Conservation (phyloP, 2,113 vertebrate species). For the Pelusios castaneus region DNA sequence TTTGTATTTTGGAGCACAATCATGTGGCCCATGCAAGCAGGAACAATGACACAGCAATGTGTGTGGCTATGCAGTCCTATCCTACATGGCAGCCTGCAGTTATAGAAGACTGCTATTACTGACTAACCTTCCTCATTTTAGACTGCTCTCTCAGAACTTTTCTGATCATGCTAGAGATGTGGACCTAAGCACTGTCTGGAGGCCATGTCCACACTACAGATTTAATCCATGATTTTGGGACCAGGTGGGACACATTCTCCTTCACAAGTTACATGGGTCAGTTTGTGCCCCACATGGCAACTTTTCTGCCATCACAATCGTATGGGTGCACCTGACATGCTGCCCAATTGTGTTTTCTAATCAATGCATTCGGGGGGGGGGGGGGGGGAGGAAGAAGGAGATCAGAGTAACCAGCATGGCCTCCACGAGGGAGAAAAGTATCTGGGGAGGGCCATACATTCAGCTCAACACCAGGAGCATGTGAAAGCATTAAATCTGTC, state of each 20-base stretch:
- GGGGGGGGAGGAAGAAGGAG: neutral
- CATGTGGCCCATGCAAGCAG: neutral
- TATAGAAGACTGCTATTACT: neutral
- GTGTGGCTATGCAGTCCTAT: neutral
- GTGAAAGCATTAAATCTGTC: rapidly evolving
- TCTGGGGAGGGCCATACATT: neutral
- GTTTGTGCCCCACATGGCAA: neutral
- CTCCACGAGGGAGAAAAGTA: neutral
- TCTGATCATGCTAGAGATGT: neutral
- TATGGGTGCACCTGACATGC: neutral
- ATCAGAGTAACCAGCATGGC: neutral
- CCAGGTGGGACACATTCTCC: rapidly evolving
- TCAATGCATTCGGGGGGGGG: neutral
- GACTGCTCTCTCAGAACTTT: neutral
- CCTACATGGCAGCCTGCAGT: neutral
- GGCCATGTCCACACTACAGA: rapidly evolving
- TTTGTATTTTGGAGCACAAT: neutral
- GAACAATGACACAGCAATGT: neutral
- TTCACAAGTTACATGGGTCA: neutral
- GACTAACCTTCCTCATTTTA: neutral
- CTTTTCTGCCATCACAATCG: neutral
- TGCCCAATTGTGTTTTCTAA: neutral
- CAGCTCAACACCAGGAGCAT: neutral
- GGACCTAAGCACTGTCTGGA: neutral
- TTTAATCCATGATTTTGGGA: neutral